These are phyloP conservation scores for Falco novaeseelandiae DNA, from an alignment of 2,797 vertebrate genomes.

Conservation along the genomic window DNA sequence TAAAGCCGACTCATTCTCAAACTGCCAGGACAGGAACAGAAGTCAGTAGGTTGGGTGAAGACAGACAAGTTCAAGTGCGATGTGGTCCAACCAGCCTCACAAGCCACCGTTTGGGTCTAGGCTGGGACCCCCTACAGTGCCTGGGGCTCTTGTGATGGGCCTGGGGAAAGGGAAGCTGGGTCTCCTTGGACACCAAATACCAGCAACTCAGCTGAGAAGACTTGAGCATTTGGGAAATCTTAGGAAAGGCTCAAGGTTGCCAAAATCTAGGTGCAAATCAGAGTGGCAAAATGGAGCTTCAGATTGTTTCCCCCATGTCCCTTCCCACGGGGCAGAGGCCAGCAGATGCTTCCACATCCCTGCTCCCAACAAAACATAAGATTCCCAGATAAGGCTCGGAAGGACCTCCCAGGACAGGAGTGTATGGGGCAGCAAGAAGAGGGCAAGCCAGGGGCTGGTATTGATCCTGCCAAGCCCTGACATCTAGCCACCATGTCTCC, in stretches of 20 bases:
- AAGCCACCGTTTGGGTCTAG: neutral
- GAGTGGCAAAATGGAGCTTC: neutral
- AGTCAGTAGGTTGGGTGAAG: neutral
- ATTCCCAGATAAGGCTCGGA: neutral
- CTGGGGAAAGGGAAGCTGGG: neutral
- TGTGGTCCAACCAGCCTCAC: neutral
- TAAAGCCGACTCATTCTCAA: slow-evolving; percentile 90
- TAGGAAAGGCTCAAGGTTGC: neutral
- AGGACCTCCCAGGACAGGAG: neutral
- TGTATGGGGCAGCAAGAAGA: neutral
- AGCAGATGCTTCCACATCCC: neutral
- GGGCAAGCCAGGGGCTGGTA: neutral
- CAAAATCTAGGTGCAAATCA: neutral
- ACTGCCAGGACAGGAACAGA: slow-evolving; percentile 57
- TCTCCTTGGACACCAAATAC: neutral
- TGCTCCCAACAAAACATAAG: neutral
- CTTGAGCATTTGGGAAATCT: neutral
- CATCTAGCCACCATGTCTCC: neutral
- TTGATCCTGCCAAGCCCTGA: neutral
- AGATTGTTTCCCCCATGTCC: neutral
- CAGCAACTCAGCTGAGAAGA: neutral
- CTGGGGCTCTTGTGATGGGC: neutral
- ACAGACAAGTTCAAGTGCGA: neutral
- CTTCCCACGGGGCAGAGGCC: neutral
- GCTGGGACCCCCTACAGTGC: neutral